Evolutionary conservation across 2,113 vertebrate genomes (phyloP).

Genomic region (Leucopternis melanops): DNA sequence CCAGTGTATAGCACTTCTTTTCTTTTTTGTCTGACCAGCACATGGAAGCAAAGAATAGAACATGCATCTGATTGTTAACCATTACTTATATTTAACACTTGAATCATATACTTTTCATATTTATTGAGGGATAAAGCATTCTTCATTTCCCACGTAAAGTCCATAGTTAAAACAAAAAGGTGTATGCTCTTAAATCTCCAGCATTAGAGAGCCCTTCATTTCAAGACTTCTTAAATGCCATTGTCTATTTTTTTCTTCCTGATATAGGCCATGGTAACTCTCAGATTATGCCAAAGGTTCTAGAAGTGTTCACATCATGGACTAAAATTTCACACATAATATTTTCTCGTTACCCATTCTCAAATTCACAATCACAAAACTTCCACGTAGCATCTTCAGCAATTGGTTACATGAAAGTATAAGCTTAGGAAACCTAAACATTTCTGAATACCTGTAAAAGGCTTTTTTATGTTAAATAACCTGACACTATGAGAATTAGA

Average conservation of each 20-base stretch:
- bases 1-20: slow-evolving; percentile 45
- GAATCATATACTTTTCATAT: neutral
- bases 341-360: neutral
- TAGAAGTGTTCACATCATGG: neutral
- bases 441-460: neutral
- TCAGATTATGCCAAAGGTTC: neutral
- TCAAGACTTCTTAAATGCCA: neutral
- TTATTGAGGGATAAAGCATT: neutral
- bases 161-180: neutral
- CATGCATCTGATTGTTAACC: slow-evolving; percentile 26
- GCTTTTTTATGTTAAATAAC: neutral
- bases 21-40: slow-evolving; percentile 40
- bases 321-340: neutral
- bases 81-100: neutral
- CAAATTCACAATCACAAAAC: neutral
- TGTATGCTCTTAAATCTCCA: neutral
- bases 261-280: neutral
- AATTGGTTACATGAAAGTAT: neutral
- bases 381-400: neutral
- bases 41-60: slow-evolving; percentile 58
- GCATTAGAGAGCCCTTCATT: neutral
- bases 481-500: neutral
- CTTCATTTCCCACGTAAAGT: neutral
- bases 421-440: neutral
- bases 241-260: neutral